Base-by-base conservation (phyloP, 2,113 vertebrate species). In the Bombycilla garrulus region DNA sequence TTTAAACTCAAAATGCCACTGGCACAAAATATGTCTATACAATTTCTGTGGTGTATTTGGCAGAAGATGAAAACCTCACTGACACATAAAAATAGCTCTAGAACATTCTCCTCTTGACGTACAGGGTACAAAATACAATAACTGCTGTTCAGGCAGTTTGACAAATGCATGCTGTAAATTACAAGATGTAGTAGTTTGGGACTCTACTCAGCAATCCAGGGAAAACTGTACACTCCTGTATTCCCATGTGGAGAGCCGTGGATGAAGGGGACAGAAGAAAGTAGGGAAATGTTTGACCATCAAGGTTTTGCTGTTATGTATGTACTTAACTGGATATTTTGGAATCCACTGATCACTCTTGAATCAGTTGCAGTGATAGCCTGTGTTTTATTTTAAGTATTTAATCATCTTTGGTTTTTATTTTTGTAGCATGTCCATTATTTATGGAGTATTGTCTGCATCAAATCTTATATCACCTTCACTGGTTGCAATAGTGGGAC, bases 401-500 rank as follows among this genome's bases (percentile, higher is more conserved):
- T 71, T 81, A 65, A 47, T 56, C 0, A 1, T 72, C 29, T 92
- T 67, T 93, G 8, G 36, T 73, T 44, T 91, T 95, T 54, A 6
- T 80, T 73, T 89, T 25, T 90, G 25, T 85, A 99, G 99, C 97
- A 98, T 99, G 99, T 98, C 99, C 20, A 98, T 99, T 96, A 99
- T 99, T 97, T 99, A 99, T 40, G 98, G 99, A 10, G 99, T 99
- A 19, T 99, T 99, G 95, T 99, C 99, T 6, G 99, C 99, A 11
- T 99, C 99, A 42, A 99, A 99, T 94, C 97, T 99, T 66, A 97
- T 99, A 16, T 99, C 99, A 0, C 99, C 99, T 0, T 99, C 99
- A 3, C 98, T 99, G 95, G 99, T 99, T 53, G 98, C 99, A 1
- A 53, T 99, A 66, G 96, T 99, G 29, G 99, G 99, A 33, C 98